phyloP scores from a whole-genome alignment of 2,797 vertebrate genomes.

The Falco naumanni region DNA sequence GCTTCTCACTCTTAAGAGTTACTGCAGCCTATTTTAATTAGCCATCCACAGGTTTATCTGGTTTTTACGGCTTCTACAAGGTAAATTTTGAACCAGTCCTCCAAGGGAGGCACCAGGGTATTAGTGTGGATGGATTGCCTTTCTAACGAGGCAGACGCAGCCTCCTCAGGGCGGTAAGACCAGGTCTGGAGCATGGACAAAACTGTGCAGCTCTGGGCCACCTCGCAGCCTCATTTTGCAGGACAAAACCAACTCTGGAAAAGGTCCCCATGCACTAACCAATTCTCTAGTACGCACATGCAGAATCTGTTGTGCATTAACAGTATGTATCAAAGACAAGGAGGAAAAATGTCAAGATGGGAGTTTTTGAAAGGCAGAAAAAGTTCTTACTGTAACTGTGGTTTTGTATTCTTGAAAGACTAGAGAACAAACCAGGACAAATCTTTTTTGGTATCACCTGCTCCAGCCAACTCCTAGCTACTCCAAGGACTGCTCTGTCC shows the following conservation, averaged over 20 bases:
- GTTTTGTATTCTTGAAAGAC: background rate
- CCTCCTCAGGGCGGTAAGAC: background rate
- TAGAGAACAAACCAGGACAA: background rate
- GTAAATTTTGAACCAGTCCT: background rate
- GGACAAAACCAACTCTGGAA: background rate
- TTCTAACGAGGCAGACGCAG: background rate
- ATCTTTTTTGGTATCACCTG: background rate
- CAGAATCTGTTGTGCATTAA: background rate
- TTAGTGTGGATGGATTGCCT: background rate
- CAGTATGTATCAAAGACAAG: background rate
- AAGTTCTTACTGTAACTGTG: background rate
- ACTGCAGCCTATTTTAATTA: background rate
- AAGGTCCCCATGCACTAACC: background rate
- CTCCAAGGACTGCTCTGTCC: background rate
- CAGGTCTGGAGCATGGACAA: rapidly evolving
- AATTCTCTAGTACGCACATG: background rate
- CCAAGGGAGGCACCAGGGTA: rapidly evolving
- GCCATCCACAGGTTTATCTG: background rate
- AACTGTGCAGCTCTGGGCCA: rapidly evolving
- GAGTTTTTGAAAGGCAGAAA: background rate
- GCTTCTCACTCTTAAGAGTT: background rate
- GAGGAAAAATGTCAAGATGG: background rate
- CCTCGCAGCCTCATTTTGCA: background rate
- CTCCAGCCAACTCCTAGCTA: background rate
- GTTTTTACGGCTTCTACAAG: background rate